Evolutionary conservation across 2,888 invertebrate genomes (phyloP), one percentile per base, ranked within the genome.

Genomic region (Caenorhabditis doughertyi): DNA sequence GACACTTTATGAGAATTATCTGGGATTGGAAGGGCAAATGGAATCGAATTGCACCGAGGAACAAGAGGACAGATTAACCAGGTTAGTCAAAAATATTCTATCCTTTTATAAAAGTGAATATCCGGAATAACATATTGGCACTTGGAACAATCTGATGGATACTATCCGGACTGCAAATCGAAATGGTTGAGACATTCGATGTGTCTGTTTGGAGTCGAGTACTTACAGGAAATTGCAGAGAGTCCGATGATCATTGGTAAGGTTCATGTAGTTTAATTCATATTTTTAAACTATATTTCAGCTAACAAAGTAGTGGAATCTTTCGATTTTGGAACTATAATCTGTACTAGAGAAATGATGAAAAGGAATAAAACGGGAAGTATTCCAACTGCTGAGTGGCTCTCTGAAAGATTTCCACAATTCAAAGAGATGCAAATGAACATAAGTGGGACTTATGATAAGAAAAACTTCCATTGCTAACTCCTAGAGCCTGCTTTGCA

Each of bases 21-120:
- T 82, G 27, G 82, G 82, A 25, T 42, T 82, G 9, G 77, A 77
- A 9, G 82, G 82, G 4, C 82, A 82, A 65, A 56, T 82, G 77
- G 72, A 77, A 39, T 51, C 76, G 16, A 60, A 76, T 47, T 81
- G 76, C 25, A 72, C 39, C 3, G 29, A 39, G 25, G 32, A 18
- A 2, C 21, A 21, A 2, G 51, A 32, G 0, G 81, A 81, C 44
- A 51, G 11, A 8, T 39, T 81, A 25, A 76, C 70, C 8, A 71
- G 81, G 76, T 65, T 29, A 23, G 42, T 23, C 3, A 13, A 44
- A 11, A 3, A 18, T 7, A 32, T 32, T 42, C 42, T 3, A 13
- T 13, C 8, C 42, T 42, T 32, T 16, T 16, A 16, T 18, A 16
- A n/a, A n/a, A 29, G 4, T 29, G 11, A 53, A 25, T 13, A 8